Evolutionary conservation across 1,140 invertebrate genomes (phyloP).

Genomic region (Carcinoscorpius rotundicauda): DNA sequence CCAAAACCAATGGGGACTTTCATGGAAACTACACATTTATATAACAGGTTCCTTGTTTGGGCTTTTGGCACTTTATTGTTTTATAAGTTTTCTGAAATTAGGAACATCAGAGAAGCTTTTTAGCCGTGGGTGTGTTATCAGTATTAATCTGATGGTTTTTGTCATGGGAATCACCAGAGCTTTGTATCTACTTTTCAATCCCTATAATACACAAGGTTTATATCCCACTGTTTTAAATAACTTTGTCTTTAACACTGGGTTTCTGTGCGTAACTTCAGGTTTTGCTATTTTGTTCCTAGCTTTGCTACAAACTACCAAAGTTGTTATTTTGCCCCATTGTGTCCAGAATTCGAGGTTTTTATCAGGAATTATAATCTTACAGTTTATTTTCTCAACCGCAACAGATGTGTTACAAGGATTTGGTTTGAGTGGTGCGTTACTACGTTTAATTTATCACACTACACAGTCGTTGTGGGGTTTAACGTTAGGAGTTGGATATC

Average conservation of each 20-base stretch:
- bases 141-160: constrained; percentile 63
- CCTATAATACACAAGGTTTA: constrained; percentile 66
- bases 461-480: constrained; percentile 56
- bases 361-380: constrained; percentile 58
- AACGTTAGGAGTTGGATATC: no score
- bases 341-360: constrained; percentile 54
- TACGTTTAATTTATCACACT: constrained; percentile 55
- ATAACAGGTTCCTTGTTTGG: constrained; percentile 66
- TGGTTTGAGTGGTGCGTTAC: constrained; percentile 39
- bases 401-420: constrained; percentile 55
- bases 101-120: constrained; percentile 27
- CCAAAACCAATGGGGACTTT: constrained; percentile 44
- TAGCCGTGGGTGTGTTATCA: constrained; percentile 60
- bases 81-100: constrained; percentile 35
- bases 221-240: constrained; percentile 63
- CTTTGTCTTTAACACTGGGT: constrained; percentile 65
- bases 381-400: constrained; percentile 60
- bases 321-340: constrained; percentile 30
- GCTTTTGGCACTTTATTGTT: constrained; percentile 61
- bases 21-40: constrained; percentile 82
- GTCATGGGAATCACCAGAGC: constrained; percentile 64
- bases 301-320: constrained; percentile 52
- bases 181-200: constrained; percentile 76
- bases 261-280: constrained; percentile 67
- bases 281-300: constrained; percentile 75